Base-by-base conservation (phyloP, 2,113 vertebrate species). In the Thalassarche chlororhynchos region DNA sequence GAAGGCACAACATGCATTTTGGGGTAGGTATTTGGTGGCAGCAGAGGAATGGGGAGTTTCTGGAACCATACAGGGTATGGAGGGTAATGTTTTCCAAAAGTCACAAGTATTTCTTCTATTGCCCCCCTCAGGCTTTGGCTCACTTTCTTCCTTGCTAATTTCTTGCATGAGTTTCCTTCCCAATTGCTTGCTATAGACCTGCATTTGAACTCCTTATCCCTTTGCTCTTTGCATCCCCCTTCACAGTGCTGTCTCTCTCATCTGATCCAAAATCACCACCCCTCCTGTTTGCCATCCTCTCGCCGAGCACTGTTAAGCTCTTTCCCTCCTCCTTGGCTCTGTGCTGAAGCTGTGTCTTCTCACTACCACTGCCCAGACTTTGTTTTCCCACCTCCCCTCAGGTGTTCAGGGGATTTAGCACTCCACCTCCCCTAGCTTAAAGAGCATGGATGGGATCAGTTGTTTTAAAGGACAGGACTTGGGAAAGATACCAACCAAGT, bases 301-400 rank as follows among this genome's bases (percentile, higher is more conserved):
- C 77, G 44, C n/a, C 0, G 0, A 34, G 26, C 34, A 36, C 14
- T 1, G 0, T 1, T 76, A 49, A 38, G 36, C 16, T 32, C 42
- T 31, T 14, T 49, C 13, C 21, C 32, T 44, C 47, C 10, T 34
- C 16, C 46, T 29, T 0, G 0, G 19, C 60, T 87, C 36, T 2
- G 0, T 32, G 6, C 24, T 44, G 47, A 46, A 23, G 19, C 19
- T 84, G 18, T 51, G 8, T 80, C 44, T 83, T 52, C 57, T 9
- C 13, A 13, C 29, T 44, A 0, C 40, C 14, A 23, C 28, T 83
- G 7, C 20, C 49, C 4, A 5, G 24, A 20, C 49, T 38, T 19
- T 1, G 2, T 23, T 75, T 81, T 72, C 34, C 21, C 4, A 2
- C 17, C 15, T 62, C 8, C 14, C 23, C 8, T 57, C 31, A 36